These are phyloP conservation scores for Phania funesta DNA, from an alignment of 2,888 invertebrate species.

Conservation along the genomic window DNA sequence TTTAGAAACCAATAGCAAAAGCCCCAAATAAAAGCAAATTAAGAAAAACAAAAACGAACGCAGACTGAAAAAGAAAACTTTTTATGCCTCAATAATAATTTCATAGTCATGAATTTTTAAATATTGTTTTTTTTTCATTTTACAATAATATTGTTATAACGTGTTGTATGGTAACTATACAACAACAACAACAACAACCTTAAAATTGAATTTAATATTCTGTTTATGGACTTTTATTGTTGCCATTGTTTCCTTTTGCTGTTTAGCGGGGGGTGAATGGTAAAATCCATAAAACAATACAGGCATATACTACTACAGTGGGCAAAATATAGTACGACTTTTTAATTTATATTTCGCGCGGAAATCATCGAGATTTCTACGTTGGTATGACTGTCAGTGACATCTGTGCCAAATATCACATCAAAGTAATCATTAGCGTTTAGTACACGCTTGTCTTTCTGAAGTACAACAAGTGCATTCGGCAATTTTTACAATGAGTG, in stretches of 20 bases:
- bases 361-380: too few species aligned
- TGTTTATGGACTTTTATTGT: conserved; percentile 60
- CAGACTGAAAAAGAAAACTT: conserved; percentile 21
- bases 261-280: background rate
- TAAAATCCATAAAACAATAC: conserved; percentile 20
- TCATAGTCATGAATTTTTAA: conserved; percentile 53
- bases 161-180: conserved; percentile 9
- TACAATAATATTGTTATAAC: background rate
- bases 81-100: conserved; percentile 29
- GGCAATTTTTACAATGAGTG: too few species aligned
- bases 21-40: background rate
- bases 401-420: too few species aligned
- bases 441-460: too few species aligned
- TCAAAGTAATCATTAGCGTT: too few species aligned
- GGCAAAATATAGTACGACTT: too few species aligned
- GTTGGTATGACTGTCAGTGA: too few species aligned
- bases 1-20: conserved; percentile 48
- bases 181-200: conserved; percentile 33
- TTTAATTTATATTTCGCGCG: too few species aligned
- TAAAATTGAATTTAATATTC: conserved; percentile 65
- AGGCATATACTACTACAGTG: background rate
- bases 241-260: conserved; percentile 28
- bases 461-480: too few species aligned
- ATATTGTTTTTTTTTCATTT: conserved; percentile 31
- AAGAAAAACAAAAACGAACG: background rate